phyloP scores from a whole-genome alignment of 2,113 vertebrate species.

The Pteronura brasiliensis region DNA sequence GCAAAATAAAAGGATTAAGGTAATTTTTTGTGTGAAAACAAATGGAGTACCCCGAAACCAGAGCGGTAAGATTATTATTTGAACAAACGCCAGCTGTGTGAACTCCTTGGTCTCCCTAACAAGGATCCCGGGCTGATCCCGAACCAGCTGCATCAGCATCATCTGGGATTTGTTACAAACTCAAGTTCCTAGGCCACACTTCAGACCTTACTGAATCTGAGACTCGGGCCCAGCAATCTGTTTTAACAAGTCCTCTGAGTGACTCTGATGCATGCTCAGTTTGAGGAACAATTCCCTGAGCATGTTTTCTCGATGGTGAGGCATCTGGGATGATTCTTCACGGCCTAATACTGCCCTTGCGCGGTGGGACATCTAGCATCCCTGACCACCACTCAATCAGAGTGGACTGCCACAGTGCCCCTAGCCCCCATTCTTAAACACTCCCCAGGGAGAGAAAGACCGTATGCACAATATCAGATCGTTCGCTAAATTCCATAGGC shows the following conservation, averaged over 20 bases:
- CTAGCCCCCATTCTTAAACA: not conserved
- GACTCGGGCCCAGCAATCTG: not conserved
- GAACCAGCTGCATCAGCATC: not conserved
- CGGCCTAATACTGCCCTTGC: not conserved
- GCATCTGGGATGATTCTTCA: not conserved
- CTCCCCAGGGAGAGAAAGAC: not conserved
- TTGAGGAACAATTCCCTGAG: not conserved
- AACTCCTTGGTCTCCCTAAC: not conserved
- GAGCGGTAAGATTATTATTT: not conserved
- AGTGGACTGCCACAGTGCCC: not conserved
- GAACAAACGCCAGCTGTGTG: not conserved
- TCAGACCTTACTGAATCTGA: not conserved
- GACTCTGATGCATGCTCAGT: not conserved
- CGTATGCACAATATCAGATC: not conserved
- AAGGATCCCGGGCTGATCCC: not conserved
- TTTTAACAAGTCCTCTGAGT: not conserved
- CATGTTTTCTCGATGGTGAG: not conserved
- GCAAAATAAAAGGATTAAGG: constrained; percentile 19
- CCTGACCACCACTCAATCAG: not conserved
- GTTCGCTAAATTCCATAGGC: not conserved
- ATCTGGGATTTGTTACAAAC: not conserved
- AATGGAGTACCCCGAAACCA: not conserved
- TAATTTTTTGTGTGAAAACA: not conserved
- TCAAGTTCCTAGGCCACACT: not conserved
- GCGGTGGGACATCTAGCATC: not conserved